Percentiles rank a stretch among this genome's conserved stretches.
phyloP scores from a whole-genome alignment of 2,797 vertebrate genomes.

The Protosalanx chinensis region DNA sequence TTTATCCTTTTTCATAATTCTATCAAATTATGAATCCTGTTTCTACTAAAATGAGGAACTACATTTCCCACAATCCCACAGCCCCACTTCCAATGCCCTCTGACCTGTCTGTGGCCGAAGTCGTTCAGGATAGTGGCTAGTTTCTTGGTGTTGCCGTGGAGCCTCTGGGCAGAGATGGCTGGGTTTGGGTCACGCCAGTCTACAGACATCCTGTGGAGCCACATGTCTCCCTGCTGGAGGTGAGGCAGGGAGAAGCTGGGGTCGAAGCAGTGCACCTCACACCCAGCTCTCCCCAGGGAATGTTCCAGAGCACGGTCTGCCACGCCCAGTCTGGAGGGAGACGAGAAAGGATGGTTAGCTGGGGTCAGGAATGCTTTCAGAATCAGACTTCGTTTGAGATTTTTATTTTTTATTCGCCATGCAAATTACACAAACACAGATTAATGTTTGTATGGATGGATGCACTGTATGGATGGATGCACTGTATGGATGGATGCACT shows the following conservation, averaged over 20 bases:
- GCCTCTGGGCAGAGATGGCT: constrained; percentile 70
- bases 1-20: background rate
- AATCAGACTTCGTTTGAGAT: no score
- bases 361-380: background rate
- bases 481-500: no score
- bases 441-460: no score
- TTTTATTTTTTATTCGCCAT: no score
- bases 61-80: background rate
- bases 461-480: no score
- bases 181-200: constrained; percentile 95
- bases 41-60: background rate
- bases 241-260: constrained; percentile 83
- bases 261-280: constrained; percentile 92
- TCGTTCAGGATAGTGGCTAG: constrained; percentile 86
- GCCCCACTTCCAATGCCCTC: constrained; percentile 5
- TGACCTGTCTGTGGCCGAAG: constrained; percentile 91
- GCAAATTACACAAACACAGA: no score
- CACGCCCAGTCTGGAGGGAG: constrained; percentile 65
- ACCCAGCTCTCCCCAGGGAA: constrained; percentile 76
- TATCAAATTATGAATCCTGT: no score
- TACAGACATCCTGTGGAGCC: constrained; percentile 87
- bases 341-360: background rate
- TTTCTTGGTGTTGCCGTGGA: constrained; percentile 82
- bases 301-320: constrained; percentile 81
- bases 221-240: constrained; percentile 78